Percentiles rank a stretch among this genome's conserved stretches.
These are phyloP conservation scores for Ichneumoninae sp. DNA, from an alignment of 2,888 invertebrate genomes.

Conservation along the genomic window DNA sequence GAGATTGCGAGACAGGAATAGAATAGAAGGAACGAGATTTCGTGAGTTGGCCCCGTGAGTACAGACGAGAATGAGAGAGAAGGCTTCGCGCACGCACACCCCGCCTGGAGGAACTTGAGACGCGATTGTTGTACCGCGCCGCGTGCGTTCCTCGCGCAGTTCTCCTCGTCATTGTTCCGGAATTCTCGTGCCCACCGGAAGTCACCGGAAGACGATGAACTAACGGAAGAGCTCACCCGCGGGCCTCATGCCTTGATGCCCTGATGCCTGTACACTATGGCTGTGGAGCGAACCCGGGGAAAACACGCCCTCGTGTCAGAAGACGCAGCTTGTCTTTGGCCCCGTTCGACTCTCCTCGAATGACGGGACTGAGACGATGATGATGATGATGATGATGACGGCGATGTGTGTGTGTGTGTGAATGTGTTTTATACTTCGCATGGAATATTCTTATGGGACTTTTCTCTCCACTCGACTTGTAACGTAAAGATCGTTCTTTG, in stretches of 20 bases:
- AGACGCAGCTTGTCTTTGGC: slow-evolving; percentile 78
- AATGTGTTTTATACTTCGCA: slow-evolving; percentile 4
- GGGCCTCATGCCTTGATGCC: slow-evolving; percentile 61
- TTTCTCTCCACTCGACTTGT: slow-evolving; percentile 56
- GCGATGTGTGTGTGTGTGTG: neutral
- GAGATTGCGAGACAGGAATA: slow-evolving; percentile 66
- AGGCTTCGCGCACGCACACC: slow-evolving; percentile 75
- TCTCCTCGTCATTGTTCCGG: slow-evolving; percentile 73
- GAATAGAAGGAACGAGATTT: slow-evolving; percentile 62
- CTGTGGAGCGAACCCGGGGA: slow-evolving; percentile 27
- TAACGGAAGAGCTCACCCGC: slow-evolving; percentile 80
- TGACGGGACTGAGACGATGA: neutral
- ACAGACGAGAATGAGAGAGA: slow-evolving; percentile 43
- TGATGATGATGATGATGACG: neutral
- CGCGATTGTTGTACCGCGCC: slow-evolving; percentile 82
- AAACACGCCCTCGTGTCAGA: slow-evolving; percentile 71
- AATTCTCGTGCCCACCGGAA: slow-evolving; percentile 81
- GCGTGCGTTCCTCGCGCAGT: slow-evolving; percentile 76
- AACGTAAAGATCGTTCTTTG: slow-evolving; percentile 59
- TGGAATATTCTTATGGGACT: slow-evolving; percentile 35
- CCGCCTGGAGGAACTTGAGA: slow-evolving; percentile 84
- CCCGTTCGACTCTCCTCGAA: slow-evolving; percentile 41
- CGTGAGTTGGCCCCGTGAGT: slow-evolving; percentile 44
- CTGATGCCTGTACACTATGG: slow-evolving; percentile 47
- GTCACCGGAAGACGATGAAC: slow-evolving; percentile 84